These are phyloP conservation scores for Marronus borbonicus DNA, from an alignment of 2,888 invertebrate species.

Conservation along the genomic window DNA sequence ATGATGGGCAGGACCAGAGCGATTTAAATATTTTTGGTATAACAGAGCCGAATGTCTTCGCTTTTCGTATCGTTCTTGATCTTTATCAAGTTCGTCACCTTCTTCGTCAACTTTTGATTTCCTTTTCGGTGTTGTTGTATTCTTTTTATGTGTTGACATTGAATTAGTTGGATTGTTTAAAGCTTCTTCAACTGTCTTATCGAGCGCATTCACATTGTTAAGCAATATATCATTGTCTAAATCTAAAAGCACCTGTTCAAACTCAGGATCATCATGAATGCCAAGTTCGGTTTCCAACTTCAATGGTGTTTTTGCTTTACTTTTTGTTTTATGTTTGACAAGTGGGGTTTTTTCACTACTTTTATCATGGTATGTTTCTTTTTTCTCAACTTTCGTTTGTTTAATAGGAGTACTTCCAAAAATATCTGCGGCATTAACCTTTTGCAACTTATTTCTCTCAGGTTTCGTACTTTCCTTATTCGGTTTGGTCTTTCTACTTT, in stretches of 20 bases:
- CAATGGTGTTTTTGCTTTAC: constrained; percentile 49
- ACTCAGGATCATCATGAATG: constrained; percentile 80
- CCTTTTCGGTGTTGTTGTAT: constrained; percentile 53
- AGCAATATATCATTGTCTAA: constrained; percentile 74
- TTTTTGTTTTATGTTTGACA: constrained; percentile 42
- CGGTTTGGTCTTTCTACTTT: constrained; percentile 61
- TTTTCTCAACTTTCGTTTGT: constrained; percentile 68
- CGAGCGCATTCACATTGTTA: constrained; percentile 62
- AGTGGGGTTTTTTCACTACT: constrained; percentile 34
- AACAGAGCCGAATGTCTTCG: constrained; percentile 77
- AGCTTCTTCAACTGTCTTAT: constrained; percentile 62
- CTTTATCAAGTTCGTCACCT: constrained; percentile 71
- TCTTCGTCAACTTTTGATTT: constrained; percentile 63
- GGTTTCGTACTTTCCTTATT: constrained; percentile 65
- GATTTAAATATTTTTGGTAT: constrained; percentile 84
- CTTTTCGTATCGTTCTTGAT: constrained; percentile 80
- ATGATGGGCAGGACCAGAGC: constrained; percentile 85
- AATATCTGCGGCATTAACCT: constrained; percentile 71
- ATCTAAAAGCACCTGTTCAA: constrained; percentile 79
- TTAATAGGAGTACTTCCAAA: constrained; percentile 78
- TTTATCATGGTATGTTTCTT: constrained; percentile 43
- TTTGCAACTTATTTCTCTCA: constrained; percentile 58
- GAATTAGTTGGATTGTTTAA: constrained; percentile 61
- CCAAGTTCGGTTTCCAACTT: constrained; percentile 67
- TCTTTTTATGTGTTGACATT: constrained; percentile 56